Percentiles rank a stretch among this genome's conserved stretches.
Conservation (phyloP, 2,113 vertebrate species). For the Pleuronectes platessa region DNA sequence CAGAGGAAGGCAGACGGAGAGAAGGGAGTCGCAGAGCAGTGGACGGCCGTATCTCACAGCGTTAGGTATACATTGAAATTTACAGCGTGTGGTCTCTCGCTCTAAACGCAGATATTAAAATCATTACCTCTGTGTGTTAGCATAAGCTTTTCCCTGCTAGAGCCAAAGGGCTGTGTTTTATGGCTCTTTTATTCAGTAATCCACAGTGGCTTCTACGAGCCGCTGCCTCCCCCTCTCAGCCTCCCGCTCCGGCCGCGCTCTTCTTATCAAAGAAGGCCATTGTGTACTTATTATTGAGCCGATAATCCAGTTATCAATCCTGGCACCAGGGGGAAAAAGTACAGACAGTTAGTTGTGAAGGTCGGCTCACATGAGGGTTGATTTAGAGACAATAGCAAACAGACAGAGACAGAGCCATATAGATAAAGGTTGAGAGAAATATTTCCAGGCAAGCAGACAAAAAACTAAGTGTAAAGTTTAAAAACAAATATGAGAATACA, state of each 20-base stretch:
- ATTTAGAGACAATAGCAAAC: slow-evolving; percentile 48
- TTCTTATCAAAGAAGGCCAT: slow-evolving; percentile 69
- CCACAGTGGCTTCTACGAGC: slow-evolving; percentile 51
- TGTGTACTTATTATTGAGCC: slow-evolving; percentile 61
- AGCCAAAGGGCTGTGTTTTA: slow-evolving; percentile 68
- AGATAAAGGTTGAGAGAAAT: slow-evolving; percentile 23
- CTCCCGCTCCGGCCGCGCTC: slow-evolving; percentile 25
- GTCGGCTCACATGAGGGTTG: slow-evolving; percentile 33
- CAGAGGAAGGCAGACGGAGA: slow-evolving; percentile 5
- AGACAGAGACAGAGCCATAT: slow-evolving; percentile 4
- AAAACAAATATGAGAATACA: too few relatives aligned
- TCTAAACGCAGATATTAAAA: slow-evolving; percentile 69
- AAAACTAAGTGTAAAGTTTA: slow-evolving; percentile 7
- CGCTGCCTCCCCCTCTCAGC: slow-evolving; percentile 24
- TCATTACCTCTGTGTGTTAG: slow-evolving; percentile 66
- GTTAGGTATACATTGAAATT: slow-evolving; percentile 41
- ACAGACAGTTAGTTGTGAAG: slow-evolving; percentile 46
- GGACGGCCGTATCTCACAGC: slow-evolving; percentile 25
- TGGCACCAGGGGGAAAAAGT: slow-evolving; percentile 26
- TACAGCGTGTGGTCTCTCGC: slow-evolving; percentile 60
- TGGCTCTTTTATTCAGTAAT: slow-evolving; percentile 70
- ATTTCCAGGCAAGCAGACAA: slow-evolving; percentile 14
- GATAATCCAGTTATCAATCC: slow-evolving; percentile 68
- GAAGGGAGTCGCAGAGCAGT: neutral
- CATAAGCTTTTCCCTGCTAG: slow-evolving; percentile 46